Evolutionary conservation across 2,888 invertebrate species (phyloP), one percentile per base, ranked within the genome.

Genomic region (Callyntrura guangdongensis): DNA sequence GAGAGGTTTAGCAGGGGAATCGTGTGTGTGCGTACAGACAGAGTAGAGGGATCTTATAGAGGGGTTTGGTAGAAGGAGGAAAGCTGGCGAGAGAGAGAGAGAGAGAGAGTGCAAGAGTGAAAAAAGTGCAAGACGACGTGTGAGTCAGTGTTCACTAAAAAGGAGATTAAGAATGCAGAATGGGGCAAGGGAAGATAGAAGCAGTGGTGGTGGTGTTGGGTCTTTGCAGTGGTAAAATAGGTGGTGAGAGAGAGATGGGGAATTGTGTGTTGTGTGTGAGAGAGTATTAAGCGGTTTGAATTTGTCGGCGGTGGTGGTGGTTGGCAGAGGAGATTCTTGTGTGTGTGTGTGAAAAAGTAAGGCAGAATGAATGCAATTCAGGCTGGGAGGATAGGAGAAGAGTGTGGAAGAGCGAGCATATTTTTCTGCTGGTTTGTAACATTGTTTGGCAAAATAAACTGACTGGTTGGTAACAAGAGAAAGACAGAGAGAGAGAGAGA

Each of bases 261-360:
- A 36, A n/a, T n/a, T n/a, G n/a, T n/a, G n/a, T n/a, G n/a, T n/a
- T n/a, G n/a, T n/a, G n/a, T n/a, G 36, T 4, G 36, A 36, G 36
- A 36, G 36, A 36, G 36, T 36, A 36, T 36, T 36, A 36, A 36
- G 36, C 36, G 36, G 36, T 36, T 56, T 56, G 56, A 56, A 9
- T 67, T 17, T 11, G 22, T 67, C 72, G 22, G 72, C 27, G 72
- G 72, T 72, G 72, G 72, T 72, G 72, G 36, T 72, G 17, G 72
- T 72, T 4, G 22, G 36, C 6, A 36, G 36, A 36, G 36, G 6
- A 36, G 36, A 36, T 36, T 64, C 6, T n/a, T 64, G 17, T 20
- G 67, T 67, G 67, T 67, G 67, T 17, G 59, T 14, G n/a, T 59
- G 59, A 59, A 17, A 17, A 17, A 17, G 59, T 59, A 17, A 59